Conservation (phyloP, 2,113 vertebrate species). For the Myotis davidii region DNA sequence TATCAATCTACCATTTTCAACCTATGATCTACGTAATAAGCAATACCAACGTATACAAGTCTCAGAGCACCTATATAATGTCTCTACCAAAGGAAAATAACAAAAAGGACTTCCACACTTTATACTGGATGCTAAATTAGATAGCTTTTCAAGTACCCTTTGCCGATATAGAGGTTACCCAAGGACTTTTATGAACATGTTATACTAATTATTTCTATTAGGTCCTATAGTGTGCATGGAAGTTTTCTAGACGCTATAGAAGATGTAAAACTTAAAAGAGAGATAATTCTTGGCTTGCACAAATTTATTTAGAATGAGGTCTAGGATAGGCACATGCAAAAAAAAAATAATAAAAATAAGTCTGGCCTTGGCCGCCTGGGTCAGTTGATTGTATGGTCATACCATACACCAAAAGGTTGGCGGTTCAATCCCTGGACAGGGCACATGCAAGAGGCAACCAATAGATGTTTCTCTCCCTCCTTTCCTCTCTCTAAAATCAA, state of each 20-base stretch:
- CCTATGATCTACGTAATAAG: conserved; percentile 28
- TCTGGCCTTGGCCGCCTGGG: background rate
- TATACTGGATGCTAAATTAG: background rate
- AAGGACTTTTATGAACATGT: background rate
- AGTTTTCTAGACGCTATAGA: conserved; percentile 23
- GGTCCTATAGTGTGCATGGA: background rate
- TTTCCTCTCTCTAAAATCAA: background rate
- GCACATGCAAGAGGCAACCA: background rate
- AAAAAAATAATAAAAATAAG: conserved; percentile 23
- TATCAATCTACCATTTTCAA: background rate
- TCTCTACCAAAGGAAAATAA: conserved; percentile 6
- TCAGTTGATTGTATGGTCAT: background rate
- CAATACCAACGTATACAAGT: background rate
- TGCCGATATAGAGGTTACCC: background rate
- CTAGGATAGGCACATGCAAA: background rate
- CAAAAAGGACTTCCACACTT: background rate
- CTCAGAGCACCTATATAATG: background rate
- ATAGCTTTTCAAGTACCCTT: background rate
- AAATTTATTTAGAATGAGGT: conserved; percentile 36
- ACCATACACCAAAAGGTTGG: background rate
- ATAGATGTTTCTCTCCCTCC: background rate
- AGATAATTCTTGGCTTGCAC: background rate
- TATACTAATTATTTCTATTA: background rate
- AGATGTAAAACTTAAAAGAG: background rate
- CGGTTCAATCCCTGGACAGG: background rate